Base-by-base conservation (phyloP, 1,140 invertebrate genomes). In the Caerostris extrusa region DNA sequence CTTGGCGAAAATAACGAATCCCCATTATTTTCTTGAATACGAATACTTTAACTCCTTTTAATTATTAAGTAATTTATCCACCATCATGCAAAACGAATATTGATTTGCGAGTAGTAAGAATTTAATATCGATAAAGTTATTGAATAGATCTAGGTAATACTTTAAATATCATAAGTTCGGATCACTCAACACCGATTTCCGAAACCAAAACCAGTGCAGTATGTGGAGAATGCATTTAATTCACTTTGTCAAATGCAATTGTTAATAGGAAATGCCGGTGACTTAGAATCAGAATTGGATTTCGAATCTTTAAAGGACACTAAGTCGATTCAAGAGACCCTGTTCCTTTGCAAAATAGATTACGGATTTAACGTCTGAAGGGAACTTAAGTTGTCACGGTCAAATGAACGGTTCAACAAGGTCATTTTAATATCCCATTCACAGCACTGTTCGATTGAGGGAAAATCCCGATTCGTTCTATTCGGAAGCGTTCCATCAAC, bases 361-460 rank as follows among this genome's bases (percentile, higher is more conserved):
- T 77, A 50, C 10, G 14, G 34, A 77, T 53, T 77, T 50, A 34
- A 53, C 50, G 6, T 77, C 53, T 10, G 34, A 34, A 19, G 50
- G 71, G 53, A 77, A 77, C 71, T 77, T 77, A 67, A 77, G 71
- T 50, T 77, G 71, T 77, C 71, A 77, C 5, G 71, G 71, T 77
- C 71, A 77, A 77, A 50, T 34, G 71, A 77, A 34, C 34, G 19
- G 10, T 77, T 34, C 71, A 77, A 77, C 34, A 77, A 34, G 71
- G 34, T 77, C 71, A 77, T 77, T 77, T 77, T 77, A 77, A 77
- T 77, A 77, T 53, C 71, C 3, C 34, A 77, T 12, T 77, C 71
- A 34, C 12, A 50, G 34, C 71, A 2, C 61, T 17, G 61, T 67
- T n/a, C 14, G n/a, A 12, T 77, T 77, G 34, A 34, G 7, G 34